Conservation (phyloP, 2,888 invertebrate species). For the Meteorus cinctellus region DNA sequence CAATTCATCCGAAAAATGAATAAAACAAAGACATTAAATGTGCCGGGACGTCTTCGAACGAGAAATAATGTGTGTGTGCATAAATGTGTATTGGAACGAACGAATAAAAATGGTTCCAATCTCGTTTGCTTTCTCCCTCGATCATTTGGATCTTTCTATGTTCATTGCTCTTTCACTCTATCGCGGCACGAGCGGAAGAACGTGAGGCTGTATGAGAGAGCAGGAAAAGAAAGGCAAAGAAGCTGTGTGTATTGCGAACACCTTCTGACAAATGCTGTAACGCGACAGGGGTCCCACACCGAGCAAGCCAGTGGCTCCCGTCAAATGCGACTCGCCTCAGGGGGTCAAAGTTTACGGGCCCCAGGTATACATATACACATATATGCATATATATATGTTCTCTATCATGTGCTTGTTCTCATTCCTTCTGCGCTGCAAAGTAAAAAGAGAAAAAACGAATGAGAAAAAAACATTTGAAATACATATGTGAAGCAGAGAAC, state of each 20-base stretch:
- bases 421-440: not conserved
- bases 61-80: not conserved
- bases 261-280: conserved; percentile 52
- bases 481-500: conserved; percentile 21
- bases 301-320: conserved; percentile 44
- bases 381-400: not conserved
- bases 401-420: not conserved
- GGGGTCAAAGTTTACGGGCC: conserved; percentile 48
- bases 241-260: conserved; percentile 48
- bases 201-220: not conserved
- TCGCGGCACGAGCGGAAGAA: not conserved
- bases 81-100: not conserved
- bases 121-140: not conserved
- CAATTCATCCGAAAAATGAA: too few relatives aligned
- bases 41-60: not conserved
- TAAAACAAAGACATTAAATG: conserved; percentile 9
- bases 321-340: conserved; percentile 44
- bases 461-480: conserved; percentile 1
- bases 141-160: not conserved
- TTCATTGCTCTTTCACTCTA: not conserved
- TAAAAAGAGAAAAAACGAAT: not conserved
- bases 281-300: conserved; percentile 46
- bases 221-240: conserved; percentile 22
- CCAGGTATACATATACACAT: not conserved
- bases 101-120: not conserved